These are phyloP conservation scores for Tetraneura akinire DNA, from an alignment of 1,140 invertebrate genomes.

Conservation along the genomic window DNA sequence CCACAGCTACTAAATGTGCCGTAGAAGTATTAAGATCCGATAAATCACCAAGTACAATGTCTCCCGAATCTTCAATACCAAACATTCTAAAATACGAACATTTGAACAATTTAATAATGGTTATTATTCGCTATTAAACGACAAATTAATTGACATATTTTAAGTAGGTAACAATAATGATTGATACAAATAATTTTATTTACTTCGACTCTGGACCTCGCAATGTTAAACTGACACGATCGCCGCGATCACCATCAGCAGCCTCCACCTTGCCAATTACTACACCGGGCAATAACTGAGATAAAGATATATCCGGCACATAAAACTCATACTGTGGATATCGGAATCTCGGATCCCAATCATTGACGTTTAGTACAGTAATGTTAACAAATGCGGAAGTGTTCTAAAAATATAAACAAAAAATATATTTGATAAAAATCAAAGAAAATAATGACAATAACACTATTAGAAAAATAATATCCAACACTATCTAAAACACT, in stretches of 20 bases:
- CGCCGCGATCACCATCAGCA: slow-evolving; percentile 80
- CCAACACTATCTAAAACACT: too few species aligned
- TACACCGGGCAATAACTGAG: slow-evolving; percentile 56
- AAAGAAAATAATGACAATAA: too few species aligned
- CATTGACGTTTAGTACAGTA: slow-evolving; percentile 84
- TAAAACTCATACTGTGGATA: slow-evolving; percentile 85
- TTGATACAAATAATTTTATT: slow-evolving; percentile 25
- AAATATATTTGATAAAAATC: too few species aligned
- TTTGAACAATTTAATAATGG: too few species aligned
- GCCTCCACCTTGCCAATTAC: slow-evolving; percentile 62
- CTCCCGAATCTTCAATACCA: slow-evolving; percentile 62
- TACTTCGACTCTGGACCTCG: slow-evolving; percentile 73
- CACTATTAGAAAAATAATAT: too few species aligned
- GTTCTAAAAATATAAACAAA: slow-evolving; percentile 65
- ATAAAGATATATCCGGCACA: slow-evolving; percentile 61
- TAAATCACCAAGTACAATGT: slow-evolving; percentile 60
- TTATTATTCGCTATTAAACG: too few species aligned
- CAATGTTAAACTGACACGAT: slow-evolving; percentile 70
- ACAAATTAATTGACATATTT: too few species aligned
- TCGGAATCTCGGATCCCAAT: slow-evolving; percentile 86
- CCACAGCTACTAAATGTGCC: slow-evolving; percentile 74
- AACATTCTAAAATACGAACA: slow-evolving; percentile 59
- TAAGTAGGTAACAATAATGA: too few species aligned
- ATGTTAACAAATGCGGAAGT: slow-evolving; percentile 76
- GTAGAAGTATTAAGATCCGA: slow-evolving; percentile 61